Percentiles rank a stretch among this genome's conserved stretches.
Evolutionary conservation across 1,140 invertebrate genomes (phyloP).

Genomic region (Eriocheir sinensis): DNA sequence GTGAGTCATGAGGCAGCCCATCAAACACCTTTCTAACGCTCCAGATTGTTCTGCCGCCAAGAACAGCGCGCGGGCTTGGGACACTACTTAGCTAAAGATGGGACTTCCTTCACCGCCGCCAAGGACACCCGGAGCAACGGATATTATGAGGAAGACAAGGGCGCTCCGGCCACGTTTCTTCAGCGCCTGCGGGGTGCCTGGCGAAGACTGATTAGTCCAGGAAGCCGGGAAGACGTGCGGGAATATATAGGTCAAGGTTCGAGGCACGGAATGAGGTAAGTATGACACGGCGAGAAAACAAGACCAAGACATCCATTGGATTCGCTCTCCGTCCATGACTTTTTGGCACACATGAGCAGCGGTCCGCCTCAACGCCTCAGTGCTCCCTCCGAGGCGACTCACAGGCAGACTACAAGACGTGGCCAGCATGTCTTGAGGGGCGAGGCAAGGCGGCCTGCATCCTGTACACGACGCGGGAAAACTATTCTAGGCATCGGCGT

Average conservation of each 20-base stretch:
- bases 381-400: background rate
- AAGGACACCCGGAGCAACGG: background rate
- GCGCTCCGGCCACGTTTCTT: background rate
- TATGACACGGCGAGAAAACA: background rate
- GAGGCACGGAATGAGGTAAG: background rate
- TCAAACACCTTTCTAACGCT: no score
- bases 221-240: background rate
- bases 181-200: background rate
- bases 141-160: background rate
- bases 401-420: background rate
- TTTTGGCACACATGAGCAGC: no score
- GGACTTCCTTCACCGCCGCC: background rate
- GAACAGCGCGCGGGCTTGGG: no score
- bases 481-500: background rate
- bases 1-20: no score
- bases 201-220: background rate
- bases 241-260: background rate
- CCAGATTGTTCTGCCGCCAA: no score
- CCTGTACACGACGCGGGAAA: background rate
- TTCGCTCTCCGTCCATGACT: background rate
- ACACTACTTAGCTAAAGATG: background rate
- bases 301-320: background rate
- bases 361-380: background rate
- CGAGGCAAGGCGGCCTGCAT: background rate
- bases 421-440: no score